Evolutionary conservation across 1,140 invertebrate genomes (phyloP).

Genomic region (Phymorhynchus buccinoides): DNA sequence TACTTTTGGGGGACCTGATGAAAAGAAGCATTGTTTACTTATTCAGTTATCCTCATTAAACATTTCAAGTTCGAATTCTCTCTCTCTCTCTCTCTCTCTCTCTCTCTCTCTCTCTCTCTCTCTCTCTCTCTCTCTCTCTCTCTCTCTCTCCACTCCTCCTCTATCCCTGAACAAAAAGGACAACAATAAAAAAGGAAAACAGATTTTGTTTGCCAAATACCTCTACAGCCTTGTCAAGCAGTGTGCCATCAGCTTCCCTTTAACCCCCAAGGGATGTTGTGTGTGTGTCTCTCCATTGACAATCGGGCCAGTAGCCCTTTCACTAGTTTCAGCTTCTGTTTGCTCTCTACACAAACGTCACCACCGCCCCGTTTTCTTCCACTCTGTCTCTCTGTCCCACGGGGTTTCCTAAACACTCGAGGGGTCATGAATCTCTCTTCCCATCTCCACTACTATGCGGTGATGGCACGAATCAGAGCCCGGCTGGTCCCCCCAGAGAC

Average conservation of each 20-base stretch:
- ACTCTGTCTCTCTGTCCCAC: neutral
- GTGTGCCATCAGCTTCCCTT: neutral
- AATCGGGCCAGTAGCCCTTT: neutral
- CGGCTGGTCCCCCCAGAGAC: no score
- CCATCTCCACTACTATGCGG: no score
- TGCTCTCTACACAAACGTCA: neutral
- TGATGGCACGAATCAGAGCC: no score
- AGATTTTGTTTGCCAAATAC: neutral
- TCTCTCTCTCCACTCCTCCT: conserved; percentile 4
- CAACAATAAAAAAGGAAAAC: neutral
- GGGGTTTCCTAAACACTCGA: neutral
- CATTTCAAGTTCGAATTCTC: neutral
- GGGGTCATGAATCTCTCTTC: neutral
- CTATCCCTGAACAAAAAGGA: neutral
- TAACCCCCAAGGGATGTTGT: neutral
- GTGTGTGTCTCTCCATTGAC: neutral
- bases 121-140: conserved; percentile 23
- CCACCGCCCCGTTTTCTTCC: neutral
- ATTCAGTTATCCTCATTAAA: no score
- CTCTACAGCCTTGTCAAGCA: neutral
- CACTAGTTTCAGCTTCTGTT: neutral
- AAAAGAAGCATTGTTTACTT: no score
- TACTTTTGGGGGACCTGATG: no score
- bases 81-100: neutral
- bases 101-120: neutral